Evolutionary conservation across 2,113 vertebrate genomes (phyloP).

Genomic region (Hemichromis elongatus): DNA sequence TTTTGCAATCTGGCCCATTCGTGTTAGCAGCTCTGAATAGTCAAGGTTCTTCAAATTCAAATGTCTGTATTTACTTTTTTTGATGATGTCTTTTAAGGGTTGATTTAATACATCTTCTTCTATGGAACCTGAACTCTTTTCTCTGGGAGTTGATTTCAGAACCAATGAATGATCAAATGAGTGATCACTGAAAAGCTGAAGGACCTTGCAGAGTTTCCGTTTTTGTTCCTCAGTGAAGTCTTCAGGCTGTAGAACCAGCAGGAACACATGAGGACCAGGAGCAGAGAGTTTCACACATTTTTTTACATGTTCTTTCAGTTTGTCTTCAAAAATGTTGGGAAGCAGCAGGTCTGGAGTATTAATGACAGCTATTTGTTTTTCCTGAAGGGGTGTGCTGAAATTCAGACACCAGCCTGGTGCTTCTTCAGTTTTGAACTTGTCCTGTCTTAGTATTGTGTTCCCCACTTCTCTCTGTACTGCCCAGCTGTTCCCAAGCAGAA

Average conservation of each 20-base stretch:
- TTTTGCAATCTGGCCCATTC: no score
- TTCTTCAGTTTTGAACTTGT: neutral
- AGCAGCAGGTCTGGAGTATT: neutral
- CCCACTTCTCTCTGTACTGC: neutral
- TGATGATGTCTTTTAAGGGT: no score
- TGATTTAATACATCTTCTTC: no score
- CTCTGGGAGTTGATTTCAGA: no score
- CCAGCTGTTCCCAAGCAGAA: neutral
- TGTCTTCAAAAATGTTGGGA: neutral
- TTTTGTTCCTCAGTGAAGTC: no score
- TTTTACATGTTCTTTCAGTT: neutral
- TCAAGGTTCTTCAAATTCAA: no score
- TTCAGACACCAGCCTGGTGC: neutral
- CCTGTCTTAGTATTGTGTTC: neutral
- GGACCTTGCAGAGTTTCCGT: accelerated
- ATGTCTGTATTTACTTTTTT: no score
- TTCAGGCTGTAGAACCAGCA: no score
- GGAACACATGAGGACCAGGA: neutral
- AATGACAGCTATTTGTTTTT: neutral
- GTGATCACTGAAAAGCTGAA: no score
- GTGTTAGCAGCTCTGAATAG: no score
- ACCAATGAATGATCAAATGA: no score
- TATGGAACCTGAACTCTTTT: no score
- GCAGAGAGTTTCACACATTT: accelerated
- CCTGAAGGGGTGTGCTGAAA: accelerated